Base-by-base conservation (phyloP, 2,888 invertebrate genomes). In the Drosophila nr. medialis region DNA sequence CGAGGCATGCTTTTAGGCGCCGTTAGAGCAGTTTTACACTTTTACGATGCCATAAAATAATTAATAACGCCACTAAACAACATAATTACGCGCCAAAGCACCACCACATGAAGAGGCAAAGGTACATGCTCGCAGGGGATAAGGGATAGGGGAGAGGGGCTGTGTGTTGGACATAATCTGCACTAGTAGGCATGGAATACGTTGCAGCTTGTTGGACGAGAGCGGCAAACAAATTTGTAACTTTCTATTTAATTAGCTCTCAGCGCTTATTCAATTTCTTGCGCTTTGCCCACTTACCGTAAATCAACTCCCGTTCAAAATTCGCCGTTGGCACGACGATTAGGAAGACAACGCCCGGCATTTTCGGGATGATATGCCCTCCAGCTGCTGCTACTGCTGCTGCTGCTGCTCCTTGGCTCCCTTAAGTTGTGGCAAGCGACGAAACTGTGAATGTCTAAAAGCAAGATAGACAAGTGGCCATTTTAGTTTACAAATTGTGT, bases 241-340 rank as follows among this genome's bases (percentile, higher is more conserved):
- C 79, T 89, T 88, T 85, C 75, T 75, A 85, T 85, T 88, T 88
- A 88, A 85, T 85, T 90, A 90, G 83, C 72, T 70, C 63, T 58
- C 50, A 62, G 66, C 77, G 79, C 75, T 75, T 73, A 85, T 85
- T 83, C 84, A 89, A 88, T 85, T 88, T 80, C 54, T 30, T n/a
- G 29, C 34, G 18, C 36, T 40, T 71, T 45, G 32, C 27, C 62
- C 64, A 87, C 92, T 89, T 88, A 93, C 93, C 92, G 83, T 91
- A 90, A 81, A 91, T 80, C 77, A 93, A 83, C 82, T 93, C 94
- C 85, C 95, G 95, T 91, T 96, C 96, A 84, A 95, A 95, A 90
- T 94, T 95, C 64, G 95, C 94, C 69, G 96, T 95, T 11, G 96
- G 96, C 81, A 96, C 95, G 86, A 95, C 95, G 70, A 96, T 94